These are phyloP conservation scores for Peromyscus californicus DNA, from an alignment of 2,113 vertebrate species.

Conservation along the genomic window DNA sequence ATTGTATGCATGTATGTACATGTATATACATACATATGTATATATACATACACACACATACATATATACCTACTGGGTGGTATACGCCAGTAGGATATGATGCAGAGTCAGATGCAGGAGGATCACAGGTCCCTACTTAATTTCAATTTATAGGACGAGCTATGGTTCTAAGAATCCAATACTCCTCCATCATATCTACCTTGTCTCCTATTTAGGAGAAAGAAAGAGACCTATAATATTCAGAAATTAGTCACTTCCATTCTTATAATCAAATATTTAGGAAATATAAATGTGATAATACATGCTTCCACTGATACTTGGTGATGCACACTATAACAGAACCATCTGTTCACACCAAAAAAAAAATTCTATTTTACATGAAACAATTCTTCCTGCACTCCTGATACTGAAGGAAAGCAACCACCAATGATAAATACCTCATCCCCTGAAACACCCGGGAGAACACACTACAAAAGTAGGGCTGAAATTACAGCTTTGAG, in stretches of 20 bases:
- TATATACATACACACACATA: no score
- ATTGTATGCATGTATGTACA: not conserved
- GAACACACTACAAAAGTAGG: not conserved
- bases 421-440: not conserved
- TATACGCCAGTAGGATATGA: not conserved
- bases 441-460: not conserved
- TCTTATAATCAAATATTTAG: constrained; percentile 32
- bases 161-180: not conserved
- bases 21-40: no score
- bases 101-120: not conserved
- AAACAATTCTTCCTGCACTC: constrained; percentile 13
- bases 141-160: not conserved
- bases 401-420: constrained; percentile 20
- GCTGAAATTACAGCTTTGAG: constrained; percentile 38
- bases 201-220: not conserved
- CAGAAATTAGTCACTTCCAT: constrained; percentile 4
- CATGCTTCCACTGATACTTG: not conserved
- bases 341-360: not conserved
- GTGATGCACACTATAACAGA: not conserved
- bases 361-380: not conserved
- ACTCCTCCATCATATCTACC: not conserved
- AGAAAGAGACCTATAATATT: constrained; percentile 40
- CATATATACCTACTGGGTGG: no score
- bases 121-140: not conserved
- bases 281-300: constrained; percentile 28